Conservation (phyloP, 2,888 invertebrate genomes). For the Pegoplata infirma region DNA sequence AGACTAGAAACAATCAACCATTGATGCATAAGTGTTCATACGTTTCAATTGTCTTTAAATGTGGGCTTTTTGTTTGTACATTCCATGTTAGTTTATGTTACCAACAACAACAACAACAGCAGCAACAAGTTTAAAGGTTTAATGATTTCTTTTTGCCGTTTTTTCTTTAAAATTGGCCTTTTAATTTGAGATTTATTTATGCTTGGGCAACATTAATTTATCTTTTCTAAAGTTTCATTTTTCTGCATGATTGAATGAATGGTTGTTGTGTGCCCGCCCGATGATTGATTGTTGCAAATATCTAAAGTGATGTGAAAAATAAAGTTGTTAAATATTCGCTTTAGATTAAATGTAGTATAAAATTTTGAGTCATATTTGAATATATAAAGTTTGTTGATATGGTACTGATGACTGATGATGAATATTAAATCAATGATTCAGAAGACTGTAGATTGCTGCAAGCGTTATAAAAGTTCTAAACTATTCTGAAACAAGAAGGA, state of each 20-base stretch:
- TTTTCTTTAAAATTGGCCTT: constrained; percentile 53
- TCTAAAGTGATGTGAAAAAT: constrained; percentile 57
- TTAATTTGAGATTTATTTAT: constrained; percentile 60
- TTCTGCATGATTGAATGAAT: constrained; percentile 54
- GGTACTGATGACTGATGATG: not conserved
- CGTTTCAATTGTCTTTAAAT: constrained; percentile 33
- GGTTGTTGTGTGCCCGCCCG: constrained; percentile 11
- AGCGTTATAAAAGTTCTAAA: too few relatives aligned
- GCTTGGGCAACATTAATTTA: constrained; percentile 49
- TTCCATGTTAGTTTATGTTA: constrained; percentile 12
- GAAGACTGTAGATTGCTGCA: too few relatives aligned
- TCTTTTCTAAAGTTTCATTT: constrained; percentile 40
- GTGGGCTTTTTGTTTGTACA: constrained; percentile 47
- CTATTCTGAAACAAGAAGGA: too few relatives aligned
- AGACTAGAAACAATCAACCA: constrained; percentile 33
- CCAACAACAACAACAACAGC: not conserved
- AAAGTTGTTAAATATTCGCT: constrained; percentile 58
- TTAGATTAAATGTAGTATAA: not conserved
- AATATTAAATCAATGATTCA: not conserved
- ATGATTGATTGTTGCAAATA: constrained; percentile 59
- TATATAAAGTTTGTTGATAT: not conserved
- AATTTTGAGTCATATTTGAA: not conserved
- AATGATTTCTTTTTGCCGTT: not conserved
- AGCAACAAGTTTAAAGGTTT: constrained; percentile 28
- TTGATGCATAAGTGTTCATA: constrained; percentile 41